phyloP scores from a whole-genome alignment of 2,888 invertebrate species.

The Hofmannophila pseudospretella region DNA sequence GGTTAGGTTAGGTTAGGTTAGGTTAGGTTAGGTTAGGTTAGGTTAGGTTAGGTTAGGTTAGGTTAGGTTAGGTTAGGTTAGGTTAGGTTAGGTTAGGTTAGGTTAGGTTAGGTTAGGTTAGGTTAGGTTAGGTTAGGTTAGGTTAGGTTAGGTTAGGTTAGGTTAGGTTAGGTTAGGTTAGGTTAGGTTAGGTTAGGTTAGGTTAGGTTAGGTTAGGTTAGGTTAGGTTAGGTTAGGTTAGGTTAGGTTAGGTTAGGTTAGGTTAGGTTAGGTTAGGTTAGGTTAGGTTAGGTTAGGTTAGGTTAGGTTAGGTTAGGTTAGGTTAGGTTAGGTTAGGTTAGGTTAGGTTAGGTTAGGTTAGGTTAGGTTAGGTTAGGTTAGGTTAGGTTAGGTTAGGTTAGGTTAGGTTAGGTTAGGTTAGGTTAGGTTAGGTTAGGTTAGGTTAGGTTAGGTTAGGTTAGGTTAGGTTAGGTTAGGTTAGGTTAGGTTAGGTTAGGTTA shows the following conservation, averaged over 20 bases:
- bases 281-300: conserved; percentile 21
- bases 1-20: conserved; percentile 15
- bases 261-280: conserved; percentile 19
- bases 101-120: conserved; percentile 21
- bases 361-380: conserved; percentile 21
- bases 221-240: conserved; percentile 17
- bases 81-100: conserved; percentile 26
- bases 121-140: conserved; percentile 23
- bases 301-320: conserved; percentile 22
- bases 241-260: conserved; percentile 18
- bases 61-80: conserved; percentile 26
- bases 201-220: conserved; percentile 16
- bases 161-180: conserved; percentile 23
- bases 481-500: conserved; percentile 8
- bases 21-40: conserved; percentile 19
- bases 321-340: conserved; percentile 21
- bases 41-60: conserved; percentile 27
- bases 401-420: conserved; percentile 13
- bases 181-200: conserved; percentile 19
- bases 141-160: conserved; percentile 21
- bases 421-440: conserved; percentile 10
- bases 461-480: conserved; percentile 7
- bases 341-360: conserved; percentile 21
- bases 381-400: conserved; percentile 19
- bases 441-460: conserved; percentile 12